Conservation (phyloP, 2,113 vertebrate species). For the Chloebia gouldiae region DNA sequence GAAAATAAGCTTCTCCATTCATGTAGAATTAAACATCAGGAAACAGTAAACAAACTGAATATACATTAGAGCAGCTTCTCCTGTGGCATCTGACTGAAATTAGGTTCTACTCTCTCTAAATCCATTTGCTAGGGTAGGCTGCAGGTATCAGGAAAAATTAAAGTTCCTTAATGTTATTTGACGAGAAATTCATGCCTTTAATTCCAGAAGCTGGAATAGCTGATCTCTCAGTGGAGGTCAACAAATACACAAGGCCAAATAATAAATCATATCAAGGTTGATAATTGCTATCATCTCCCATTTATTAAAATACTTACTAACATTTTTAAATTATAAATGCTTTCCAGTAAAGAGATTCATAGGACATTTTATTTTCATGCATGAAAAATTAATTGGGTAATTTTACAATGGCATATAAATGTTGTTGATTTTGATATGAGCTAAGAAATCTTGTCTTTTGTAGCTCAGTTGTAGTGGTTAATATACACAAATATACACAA, state of each 20-base stretch:
- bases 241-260: conserved; percentile 6
- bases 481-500: neutral
- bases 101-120: neutral
- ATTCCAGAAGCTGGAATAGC: conserved; percentile 4
- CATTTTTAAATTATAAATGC: neutral
- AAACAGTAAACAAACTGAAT: conserved; percentile 10
- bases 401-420: neutral
- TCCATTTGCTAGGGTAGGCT: neutral
- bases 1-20: neutral
- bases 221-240: neutral
- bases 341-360: neutral
- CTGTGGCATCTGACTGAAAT: neutral
- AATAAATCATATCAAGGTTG: neutral
- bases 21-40: neutral
- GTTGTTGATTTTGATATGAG: neutral
- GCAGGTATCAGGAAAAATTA: neutral
- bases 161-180: neutral
- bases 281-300: neutral
- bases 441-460: neutral
- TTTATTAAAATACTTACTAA: neutral
- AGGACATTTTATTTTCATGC: neutral
- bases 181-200: conserved; percentile 38
- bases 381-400: conserved; percentile 1
- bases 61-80: neutral
- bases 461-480: neutral